A percentile compares a stretch with the other conserved stretches of the same genome.
phyloP scores from a whole-genome alignment of 2,888 invertebrate genomes.

The Dichetophora obliterata region DNA sequence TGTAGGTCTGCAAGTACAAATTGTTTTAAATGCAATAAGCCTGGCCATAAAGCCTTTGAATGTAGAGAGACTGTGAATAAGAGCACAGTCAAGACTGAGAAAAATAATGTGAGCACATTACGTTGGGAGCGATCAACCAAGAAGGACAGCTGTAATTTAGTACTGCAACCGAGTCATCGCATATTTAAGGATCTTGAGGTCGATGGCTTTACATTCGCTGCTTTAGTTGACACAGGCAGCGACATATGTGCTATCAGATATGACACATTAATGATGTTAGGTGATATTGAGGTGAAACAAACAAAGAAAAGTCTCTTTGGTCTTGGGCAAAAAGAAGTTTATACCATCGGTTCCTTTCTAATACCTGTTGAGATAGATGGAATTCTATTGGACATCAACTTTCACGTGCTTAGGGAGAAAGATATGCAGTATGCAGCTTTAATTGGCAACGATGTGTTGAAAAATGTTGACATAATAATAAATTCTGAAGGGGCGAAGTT shows the following conservation, averaged over 20 bases:
- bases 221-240: too few species aligned
- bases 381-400: too few species aligned
- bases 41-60: neutral
- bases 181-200: too few species aligned
- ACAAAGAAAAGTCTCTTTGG: slow-evolving; percentile 26
- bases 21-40: neutral
- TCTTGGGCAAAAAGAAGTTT: slow-evolving; percentile 35
- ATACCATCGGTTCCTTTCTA: slow-evolving; percentile 40
- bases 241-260: too few species aligned
- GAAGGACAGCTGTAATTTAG: neutral
- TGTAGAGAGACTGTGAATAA: neutral
- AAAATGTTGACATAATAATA: too few species aligned
- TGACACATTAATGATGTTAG: neutral
- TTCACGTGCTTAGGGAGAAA: too few species aligned
- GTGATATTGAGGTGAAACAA: slow-evolving; percentile 7
- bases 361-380: too few species aligned
- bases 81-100: neutral
- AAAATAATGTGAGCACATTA: neutral
- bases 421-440: too few species aligned
- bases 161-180: too few species aligned
- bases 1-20: neutral
- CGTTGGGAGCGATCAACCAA: neutral
- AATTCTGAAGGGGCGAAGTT: too few species aligned
- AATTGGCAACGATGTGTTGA: too few species aligned
- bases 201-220: too few species aligned